Percentiles rank a stretch among this genome's conserved stretches.
phyloP scores from a whole-genome alignment of 2,888 invertebrate species.

The Dryobotodes eremita region DNA sequence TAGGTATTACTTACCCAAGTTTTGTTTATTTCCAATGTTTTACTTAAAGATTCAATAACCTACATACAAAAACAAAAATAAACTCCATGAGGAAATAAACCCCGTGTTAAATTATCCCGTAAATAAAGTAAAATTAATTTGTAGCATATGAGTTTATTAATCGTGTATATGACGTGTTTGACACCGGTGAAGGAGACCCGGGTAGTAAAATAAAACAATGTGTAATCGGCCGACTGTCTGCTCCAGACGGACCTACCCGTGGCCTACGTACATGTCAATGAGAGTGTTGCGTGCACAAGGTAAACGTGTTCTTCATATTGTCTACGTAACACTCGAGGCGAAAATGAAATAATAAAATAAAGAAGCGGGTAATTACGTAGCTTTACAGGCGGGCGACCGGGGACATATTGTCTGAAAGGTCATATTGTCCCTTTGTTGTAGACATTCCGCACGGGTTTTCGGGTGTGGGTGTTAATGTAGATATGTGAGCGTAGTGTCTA shows the following conservation, averaged over 20 bases:
- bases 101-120: neutral
- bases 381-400: neutral
- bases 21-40: neutral
- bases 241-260: conserved; percentile 42
- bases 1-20: too few species aligned
- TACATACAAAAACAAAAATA: conserved; percentile 22
- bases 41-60: neutral
- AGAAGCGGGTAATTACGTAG: conserved; percentile 34
- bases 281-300: conserved; percentile 42
- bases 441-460: neutral
- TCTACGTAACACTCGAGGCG: conserved; percentile 30
- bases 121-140: conserved; percentile 49
- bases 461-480: too few species aligned
- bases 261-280: conserved; percentile 60
- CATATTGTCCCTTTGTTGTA: neutral
- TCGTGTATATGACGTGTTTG: conserved; percentile 67
- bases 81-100: conserved; percentile 28
- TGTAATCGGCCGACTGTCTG: conserved; percentile 54
- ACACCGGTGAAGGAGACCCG: conserved; percentile 60
- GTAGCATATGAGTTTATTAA: conserved; percentile 48
- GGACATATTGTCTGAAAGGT: conserved; percentile 2
- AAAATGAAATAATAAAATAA: conserved; percentile 38
- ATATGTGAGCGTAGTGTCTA: too few species aligned
- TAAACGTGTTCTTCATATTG: conserved; percentile 42
- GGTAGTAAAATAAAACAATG: conserved; percentile 64